These are phyloP conservation scores for Protonemura montana DNA, from an alignment of 2,888 invertebrate species.

Conservation along the genomic window DNA sequence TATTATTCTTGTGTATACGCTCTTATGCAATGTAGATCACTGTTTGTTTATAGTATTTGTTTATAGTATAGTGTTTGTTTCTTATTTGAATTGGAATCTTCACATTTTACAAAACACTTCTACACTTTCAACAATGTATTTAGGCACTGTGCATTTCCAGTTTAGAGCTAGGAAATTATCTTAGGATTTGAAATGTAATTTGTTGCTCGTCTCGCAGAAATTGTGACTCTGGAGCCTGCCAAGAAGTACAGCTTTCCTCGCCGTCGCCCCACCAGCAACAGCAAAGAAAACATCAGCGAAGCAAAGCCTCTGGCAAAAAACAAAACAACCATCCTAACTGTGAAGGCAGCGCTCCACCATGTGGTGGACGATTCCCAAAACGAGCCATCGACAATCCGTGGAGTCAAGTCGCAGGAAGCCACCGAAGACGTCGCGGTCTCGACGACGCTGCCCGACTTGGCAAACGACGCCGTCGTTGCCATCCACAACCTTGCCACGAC, in stretches of 20 bases:
- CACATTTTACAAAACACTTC: no score
- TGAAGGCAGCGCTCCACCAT: constrained; percentile 29
- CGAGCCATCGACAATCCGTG: constrained; percentile 34
- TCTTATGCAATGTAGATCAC: no score
- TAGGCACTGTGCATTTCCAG: no score
- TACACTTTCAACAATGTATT: no score
- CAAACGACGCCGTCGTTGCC: constrained; percentile 54
- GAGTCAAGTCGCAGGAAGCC: constrained; percentile 17
- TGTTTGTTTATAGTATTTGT: no score
- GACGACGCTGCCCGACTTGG: constrained; percentile 52
- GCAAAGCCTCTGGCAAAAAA: not conserved
- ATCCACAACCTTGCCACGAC: constrained; percentile 54
- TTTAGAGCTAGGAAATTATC: no score
- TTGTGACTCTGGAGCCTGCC: not conserved
- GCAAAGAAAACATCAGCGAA: constrained; percentile 28
- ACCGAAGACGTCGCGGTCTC: constrained; percentile 30
- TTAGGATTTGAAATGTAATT: no score
- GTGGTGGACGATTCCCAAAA: constrained; percentile 26
- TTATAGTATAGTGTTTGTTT: no score
- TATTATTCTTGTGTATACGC: no score
- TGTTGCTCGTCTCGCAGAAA: not conserved
- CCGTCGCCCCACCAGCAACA: constrained; percentile 39
- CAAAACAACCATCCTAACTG: constrained; percentile 20
- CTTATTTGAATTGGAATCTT: no score
- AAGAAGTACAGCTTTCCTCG: constrained; percentile 40